Conservation (phyloP, 2,797 vertebrate genomes). For the Lophotriccus pileatus region DNA sequence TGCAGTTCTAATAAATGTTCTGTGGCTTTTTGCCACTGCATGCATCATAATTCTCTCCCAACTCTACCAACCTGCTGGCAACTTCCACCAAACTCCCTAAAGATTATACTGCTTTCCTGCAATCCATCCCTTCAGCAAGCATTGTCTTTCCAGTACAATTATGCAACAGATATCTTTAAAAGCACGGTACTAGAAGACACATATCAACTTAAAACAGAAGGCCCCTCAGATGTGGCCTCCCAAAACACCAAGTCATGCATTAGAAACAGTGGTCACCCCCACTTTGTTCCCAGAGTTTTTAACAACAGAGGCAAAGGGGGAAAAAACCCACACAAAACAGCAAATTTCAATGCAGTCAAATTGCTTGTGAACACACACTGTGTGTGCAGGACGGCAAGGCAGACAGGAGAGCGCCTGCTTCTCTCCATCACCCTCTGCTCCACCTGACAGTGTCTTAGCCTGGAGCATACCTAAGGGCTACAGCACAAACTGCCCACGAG, state of each 20-base stretch:
- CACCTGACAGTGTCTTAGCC: constrained; percentile 41
- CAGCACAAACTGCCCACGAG: constrained; percentile 41
- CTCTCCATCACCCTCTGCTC: neutral
- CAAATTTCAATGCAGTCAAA: neutral
- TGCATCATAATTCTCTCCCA: neutral
- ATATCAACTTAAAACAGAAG: neutral
- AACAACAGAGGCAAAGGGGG: neutral
- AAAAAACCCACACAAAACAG: neutral
- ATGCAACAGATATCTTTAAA: neutral
- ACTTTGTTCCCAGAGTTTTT: neutral
- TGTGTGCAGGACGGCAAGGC: neutral
- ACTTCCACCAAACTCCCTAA: neutral
- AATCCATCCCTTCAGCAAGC: neutral
- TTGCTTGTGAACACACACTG: neutral
- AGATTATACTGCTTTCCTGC: neutral
- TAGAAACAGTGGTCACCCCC: neutral
- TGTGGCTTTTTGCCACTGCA: neutral
- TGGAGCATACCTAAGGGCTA: constrained; percentile 34
- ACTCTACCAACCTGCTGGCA: neutral
- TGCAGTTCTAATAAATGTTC: neutral
- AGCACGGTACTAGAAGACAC: neutral
- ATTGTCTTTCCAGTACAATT: neutral
- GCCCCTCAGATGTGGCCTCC: neutral
- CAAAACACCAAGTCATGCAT: neutral
- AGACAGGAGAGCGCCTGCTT: neutral